Evolutionary conservation across 2,113 vertebrate genomes (phyloP).

Genomic region (Azemiops feae): DNA sequence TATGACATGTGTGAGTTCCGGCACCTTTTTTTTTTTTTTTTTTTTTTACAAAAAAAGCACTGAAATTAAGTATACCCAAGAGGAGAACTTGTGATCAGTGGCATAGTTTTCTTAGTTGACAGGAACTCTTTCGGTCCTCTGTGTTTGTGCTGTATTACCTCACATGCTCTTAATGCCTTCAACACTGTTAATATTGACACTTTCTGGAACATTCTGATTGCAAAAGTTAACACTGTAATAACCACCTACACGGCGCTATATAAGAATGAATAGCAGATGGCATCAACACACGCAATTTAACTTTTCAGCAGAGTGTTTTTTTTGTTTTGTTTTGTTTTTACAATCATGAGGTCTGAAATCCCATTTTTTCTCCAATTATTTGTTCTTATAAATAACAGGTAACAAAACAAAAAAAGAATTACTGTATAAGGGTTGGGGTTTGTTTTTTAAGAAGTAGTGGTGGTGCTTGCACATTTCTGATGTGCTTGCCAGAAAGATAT

Average conservation of each 20-base stretch:
- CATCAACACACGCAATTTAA: slow-evolving; percentile 30
- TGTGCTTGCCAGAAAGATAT: background rate
- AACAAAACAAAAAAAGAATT: background rate
- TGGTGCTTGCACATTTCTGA: background rate
- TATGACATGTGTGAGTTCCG: too few species aligned
- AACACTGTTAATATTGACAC: background rate
- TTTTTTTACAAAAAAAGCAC: too few species aligned
- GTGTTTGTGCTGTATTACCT: background rate
- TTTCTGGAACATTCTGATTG: background rate
- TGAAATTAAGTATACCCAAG: background rate
- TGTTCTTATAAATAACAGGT: background rate
- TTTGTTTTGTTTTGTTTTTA: background rate
- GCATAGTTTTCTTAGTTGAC: background rate
- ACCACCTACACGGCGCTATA: background rate
- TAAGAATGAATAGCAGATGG: slow-evolving; percentile 46
- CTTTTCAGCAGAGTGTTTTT: background rate
- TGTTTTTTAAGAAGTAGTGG: background rate
- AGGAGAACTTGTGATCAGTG: background rate
- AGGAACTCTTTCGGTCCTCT: background rate
- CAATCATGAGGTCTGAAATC: background rate
- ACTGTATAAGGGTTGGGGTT: background rate
- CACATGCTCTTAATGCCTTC: slow-evolving; percentile 19
- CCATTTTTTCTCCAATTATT: background rate
- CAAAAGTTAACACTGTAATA: background rate
- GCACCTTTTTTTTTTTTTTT: too few species aligned